Percentiles rank a stretch among this genome's conserved stretches.
Conservation (phyloP, 2,888 invertebrate genomes). For the Anaspis maculata region DNA sequence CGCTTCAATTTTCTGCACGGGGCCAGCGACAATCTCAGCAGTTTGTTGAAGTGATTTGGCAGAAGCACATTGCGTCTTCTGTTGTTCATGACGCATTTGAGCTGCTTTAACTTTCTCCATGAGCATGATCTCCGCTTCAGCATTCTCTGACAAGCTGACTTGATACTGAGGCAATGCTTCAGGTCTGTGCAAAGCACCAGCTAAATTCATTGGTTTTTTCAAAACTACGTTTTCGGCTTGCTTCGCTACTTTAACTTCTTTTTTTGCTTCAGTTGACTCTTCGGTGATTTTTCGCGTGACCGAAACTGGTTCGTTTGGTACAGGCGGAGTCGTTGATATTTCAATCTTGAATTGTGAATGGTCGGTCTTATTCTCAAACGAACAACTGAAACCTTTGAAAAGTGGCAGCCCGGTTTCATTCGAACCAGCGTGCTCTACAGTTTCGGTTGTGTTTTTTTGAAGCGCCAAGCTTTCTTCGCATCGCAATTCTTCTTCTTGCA, state of each 20-base stretch:
- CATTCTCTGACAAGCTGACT: slow-evolving; percentile 45
- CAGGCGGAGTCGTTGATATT: slow-evolving; percentile 28
- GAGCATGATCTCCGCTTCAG: slow-evolving; percentile 27
- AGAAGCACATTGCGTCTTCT: slow-evolving; percentile 9
- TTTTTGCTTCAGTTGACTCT: slow-evolving; percentile 3
- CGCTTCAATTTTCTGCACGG: slow-evolving; percentile 2
- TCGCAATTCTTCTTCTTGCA: slow-evolving; percentile 9
- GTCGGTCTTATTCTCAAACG: slow-evolving; percentile 31
- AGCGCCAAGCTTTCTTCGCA: no score
- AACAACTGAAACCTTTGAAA: slow-evolving; percentile 32
- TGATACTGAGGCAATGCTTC: slow-evolving; percentile 58
- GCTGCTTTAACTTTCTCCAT: slow-evolving; percentile 27
- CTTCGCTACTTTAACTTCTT: slow-evolving; percentile 20
- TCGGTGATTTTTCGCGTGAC: slow-evolving; percentile 16
- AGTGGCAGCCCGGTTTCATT: slow-evolving; percentile 19
- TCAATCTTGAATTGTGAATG: slow-evolving; percentile 30
- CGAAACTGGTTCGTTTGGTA: slow-evolving; percentile 18
- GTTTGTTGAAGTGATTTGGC: no score
- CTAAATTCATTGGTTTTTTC: slow-evolving; percentile 28
- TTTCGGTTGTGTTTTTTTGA: no score
- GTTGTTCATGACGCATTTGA: slow-evolving; percentile 19
- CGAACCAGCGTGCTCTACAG: no score
- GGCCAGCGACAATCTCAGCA: no score
- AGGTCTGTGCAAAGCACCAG: slow-evolving; percentile 47
- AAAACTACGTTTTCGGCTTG: slow-evolving; percentile 29